Evolutionary conservation across 1,140 invertebrate species (phyloP), one percentile per base, ranked within the genome.

Genomic region (Tetranychus cinnabarinus): DNA sequence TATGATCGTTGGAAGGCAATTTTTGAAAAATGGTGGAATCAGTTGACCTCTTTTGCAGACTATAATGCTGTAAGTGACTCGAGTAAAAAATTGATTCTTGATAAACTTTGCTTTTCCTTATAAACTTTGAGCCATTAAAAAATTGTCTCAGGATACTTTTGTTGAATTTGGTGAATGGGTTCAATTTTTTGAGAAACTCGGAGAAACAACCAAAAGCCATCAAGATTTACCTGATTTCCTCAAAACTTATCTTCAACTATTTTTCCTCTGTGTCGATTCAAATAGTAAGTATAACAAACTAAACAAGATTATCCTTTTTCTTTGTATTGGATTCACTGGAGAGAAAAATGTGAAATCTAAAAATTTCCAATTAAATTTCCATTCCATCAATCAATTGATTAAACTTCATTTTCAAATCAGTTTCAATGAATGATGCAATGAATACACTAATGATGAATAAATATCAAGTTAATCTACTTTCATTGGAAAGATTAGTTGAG

Each of bases 91-190:
- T 42, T 58, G n/a, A 58, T 3, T 23, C 2, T 23, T 33, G 50
- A 23, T 31, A 2, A 52, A 4, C 34, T 23, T 59, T 45, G 36
- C 58, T 34, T 54, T 57, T 46, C 33, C 54, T 59, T 59, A 55
- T 34, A 10, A 56, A 46, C 46, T 57, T 36, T 35, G 37, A 36
- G 34, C 33, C 23, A 57, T 15, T 35, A 5, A 15, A 47, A 3
- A 23, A 34, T 47, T 6, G 6, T 36, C 47, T 15, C 50, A 70
- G 69, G 69, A 70, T 58, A 63, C 60, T 37, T 48, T 63, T 31
- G 69, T 70, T 2, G 69, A 70, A 58, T 70, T 70, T 58, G 66
- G 69, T n/a, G 69, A 70, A 60, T 70, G 69, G 69, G 48, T 70
- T 4, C 50, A 65, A 58, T 70, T 70, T 61, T 70, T 70, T 58